phyloP scores from a whole-genome alignment of 2,888 invertebrate species.

The Carabus problematicus region DNA sequence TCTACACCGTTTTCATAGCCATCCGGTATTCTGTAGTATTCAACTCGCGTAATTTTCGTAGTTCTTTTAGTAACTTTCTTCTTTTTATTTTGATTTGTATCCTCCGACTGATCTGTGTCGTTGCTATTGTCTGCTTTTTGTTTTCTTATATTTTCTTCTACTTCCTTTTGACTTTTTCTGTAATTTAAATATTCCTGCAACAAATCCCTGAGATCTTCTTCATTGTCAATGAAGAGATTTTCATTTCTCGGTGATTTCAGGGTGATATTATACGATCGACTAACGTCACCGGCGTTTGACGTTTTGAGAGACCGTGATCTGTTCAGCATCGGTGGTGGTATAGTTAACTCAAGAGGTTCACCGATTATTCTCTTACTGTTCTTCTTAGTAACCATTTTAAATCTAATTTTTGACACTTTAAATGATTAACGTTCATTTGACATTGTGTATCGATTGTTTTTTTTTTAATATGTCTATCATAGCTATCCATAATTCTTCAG shows the following conservation, averaged over 20 bases:
- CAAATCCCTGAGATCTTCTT: background rate
- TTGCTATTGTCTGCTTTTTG: background rate
- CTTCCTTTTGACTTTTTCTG: background rate
- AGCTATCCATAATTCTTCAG: too few species aligned
- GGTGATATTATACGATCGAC: conserved; percentile 1
- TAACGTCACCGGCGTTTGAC: background rate
- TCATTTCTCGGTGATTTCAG: conserved; percentile 2
- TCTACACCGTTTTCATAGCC: too few species aligned
- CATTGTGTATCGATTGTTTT: background rate
- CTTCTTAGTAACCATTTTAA: too few species aligned
- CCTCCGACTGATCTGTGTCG: background rate
- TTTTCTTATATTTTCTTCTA: conserved; percentile 12
- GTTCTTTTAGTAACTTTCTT: background rate
- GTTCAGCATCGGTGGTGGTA: conserved; percentile 12
- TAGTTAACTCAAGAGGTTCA: conserved; percentile 1
- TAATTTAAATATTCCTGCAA: conserved; percentile 13
- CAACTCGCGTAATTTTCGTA: background rate
- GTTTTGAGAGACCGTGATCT: background rate
- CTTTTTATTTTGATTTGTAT: background rate
- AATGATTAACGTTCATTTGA: conserved; percentile 1
- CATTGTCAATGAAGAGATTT: conserved; percentile 3
- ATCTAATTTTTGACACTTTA: background rate
- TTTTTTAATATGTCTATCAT: background rate
- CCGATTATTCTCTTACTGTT: background rate
- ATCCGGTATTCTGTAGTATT: too few species aligned